Evolutionary conservation across 2,797 vertebrate genomes (phyloP).

Genomic region (Diplodus puntazzo): DNA sequence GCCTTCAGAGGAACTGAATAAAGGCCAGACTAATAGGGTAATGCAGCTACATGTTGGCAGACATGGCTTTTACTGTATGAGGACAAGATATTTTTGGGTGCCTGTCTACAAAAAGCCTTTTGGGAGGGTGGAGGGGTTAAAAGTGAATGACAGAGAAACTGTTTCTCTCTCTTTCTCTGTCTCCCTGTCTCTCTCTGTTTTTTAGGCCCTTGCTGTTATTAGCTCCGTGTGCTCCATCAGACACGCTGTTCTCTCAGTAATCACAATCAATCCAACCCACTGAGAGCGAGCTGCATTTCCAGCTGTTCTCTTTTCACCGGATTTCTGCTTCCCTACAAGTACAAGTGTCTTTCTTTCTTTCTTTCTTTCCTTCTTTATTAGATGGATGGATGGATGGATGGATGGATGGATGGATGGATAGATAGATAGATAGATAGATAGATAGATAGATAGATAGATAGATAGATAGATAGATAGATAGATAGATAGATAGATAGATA

Average conservation of each 20-base stretch:
- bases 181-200: constrained; percentile 3
- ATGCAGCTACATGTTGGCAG: constrained; percentile 32
- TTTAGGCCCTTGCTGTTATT: constrained; percentile 51
- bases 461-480: constrained; percentile 12
- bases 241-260: constrained; percentile 70
- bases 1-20: constrained; percentile 57
- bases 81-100: neutral
- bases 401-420: neutral
- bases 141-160: constrained; percentile 33
- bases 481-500: constrained; percentile 3
- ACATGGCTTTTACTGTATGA: neutral
- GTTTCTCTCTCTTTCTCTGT: constrained; percentile 4
- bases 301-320: constrained; percentile 48
- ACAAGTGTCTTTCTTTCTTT: constrained; percentile 7
- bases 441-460: constrained; percentile 1
- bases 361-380: neutral
- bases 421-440: neutral
- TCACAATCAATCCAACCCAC: constrained; percentile 70
- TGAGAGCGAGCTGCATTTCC: constrained; percentile 52
- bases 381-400: no score
- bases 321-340: constrained; percentile 29
- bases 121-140: constrained; percentile 6
- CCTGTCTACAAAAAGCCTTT: constrained; percentile 10
- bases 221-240: constrained; percentile 65
- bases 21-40: constrained; percentile 42